Evolutionary conservation across 92 coral and sea anemone species (phyloP).

Genomic region (Actinostola sp.): DNA sequence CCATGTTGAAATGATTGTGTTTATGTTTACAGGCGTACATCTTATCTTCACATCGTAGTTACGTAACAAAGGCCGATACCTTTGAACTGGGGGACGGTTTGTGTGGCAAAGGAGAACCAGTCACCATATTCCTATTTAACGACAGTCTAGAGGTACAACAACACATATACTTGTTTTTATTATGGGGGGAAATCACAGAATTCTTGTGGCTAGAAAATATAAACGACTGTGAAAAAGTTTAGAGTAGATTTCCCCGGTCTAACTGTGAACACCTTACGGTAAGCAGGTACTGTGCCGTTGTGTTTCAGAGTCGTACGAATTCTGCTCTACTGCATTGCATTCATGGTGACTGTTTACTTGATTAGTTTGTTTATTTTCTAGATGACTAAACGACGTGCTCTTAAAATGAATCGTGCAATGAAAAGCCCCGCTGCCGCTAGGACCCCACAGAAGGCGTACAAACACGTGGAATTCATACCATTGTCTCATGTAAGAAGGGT

Average conservation of each 20-base stretch:
- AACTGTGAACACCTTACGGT: no score
- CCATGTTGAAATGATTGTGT: neutral
- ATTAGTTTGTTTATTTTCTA: conserved; percentile 13
- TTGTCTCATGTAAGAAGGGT: conserved; percentile 90
- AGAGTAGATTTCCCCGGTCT: no score
- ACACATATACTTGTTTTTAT: no score
- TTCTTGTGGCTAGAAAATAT: no score
- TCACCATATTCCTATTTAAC: conserved; percentile 91
- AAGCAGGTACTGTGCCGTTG: no score
- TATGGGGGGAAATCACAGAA: neutral
- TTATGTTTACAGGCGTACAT: conserved; percentile 68
- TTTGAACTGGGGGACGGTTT: conserved; percentile 90
- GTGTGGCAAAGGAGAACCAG: conserved; percentile 93
- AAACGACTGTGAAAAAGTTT: no score
- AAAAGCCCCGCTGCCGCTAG: conserved; percentile 89
- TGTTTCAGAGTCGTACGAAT: no score
- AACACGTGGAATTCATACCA: conserved; percentile 94
- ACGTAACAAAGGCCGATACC: conserved; percentile 87
- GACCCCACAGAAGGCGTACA: conserved; percentile 93
- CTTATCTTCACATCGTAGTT: conserved; percentile 90
- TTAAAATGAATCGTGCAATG: conserved; percentile 78
- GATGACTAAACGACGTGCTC: conserved; percentile 96
- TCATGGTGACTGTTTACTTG: no score
- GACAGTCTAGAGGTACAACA: conserved; percentile 95
- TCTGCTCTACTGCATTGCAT: no score